Evolutionary conservation across 1,140 invertebrate genomes (phyloP), one percentile per base, ranked within the genome.

Genomic region (Pseudoatta argentina): DNA sequence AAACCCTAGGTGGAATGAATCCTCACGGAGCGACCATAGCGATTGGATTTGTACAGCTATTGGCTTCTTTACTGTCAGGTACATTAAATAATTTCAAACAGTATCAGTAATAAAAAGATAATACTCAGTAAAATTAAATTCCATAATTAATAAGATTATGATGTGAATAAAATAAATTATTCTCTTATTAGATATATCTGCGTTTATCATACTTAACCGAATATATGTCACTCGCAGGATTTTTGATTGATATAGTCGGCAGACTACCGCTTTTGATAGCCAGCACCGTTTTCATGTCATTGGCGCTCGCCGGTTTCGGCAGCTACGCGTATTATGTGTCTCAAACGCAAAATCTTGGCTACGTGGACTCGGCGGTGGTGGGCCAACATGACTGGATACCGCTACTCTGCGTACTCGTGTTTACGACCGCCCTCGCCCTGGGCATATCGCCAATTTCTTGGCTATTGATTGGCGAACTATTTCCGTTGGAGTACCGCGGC

Each of bases 381-480:
- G 95, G 96, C 14, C 95, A 96, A 30, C 95, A 97, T 89, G 97
- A 98, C 92, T 98, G 97, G 97, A 97, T 98, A 87, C 97, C 97
- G 12, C 92, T 98, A 55, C 95, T 97, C n/a, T 98, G 97, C 94
- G 97, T 98, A 12, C 94, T 98, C 66, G 96, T 98, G 61, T 98
- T 98, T 93, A 98, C 97, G 1, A 97, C 98, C 5, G 97, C 97
- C 24, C 98, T 98, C 94, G 97, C 98, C 1, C 95, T 98, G 85
- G 98, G 98, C 44, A 98, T 98, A 92, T 98, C 98, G 93, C 98
- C 98, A 59, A 98, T 98, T 93, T 98, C 98, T 27, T 98, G 97
- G 96, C 95, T 98, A 83, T 96, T 98, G 76, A 97, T 98, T 93
- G 98, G 97, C 66, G 98, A 98, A 95, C 96, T 98, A 24, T 98